Evolutionary conservation across 2,888 invertebrate species (phyloP), one percentile per base, ranked within the genome.

Genomic region (Seira musarum): DNA sequence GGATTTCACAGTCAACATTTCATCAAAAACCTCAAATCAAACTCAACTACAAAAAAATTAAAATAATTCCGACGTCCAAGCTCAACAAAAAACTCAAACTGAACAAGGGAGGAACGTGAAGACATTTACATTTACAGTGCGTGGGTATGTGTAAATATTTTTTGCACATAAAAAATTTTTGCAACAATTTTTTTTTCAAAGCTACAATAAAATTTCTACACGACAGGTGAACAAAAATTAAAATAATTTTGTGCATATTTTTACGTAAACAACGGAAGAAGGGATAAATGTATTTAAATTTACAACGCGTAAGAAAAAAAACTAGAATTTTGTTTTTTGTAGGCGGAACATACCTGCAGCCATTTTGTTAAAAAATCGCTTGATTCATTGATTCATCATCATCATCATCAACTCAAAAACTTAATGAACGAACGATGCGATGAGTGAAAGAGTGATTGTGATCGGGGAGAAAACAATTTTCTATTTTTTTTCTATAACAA

Each of bases 341-440:
- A 77, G 83, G 83, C 81, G 81, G 79, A 83, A 83, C 83, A 81
- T 83, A 83, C 83, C 83, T 83, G 83, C 63, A 70, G 70, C 53
- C 6, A 57, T 60, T 72, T 63, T 67, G 53, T 71, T 69, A 49
- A 13, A n/a, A 49, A 49, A 3, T 49, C 49, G 30, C 30, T 3
- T 49, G 6, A 81, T 80, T 75, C 57, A 68, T 68, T 60, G 68
- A 81, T 80, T 75, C 57, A 68, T 68, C 67, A 75, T 30, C 68
- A 67, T n/a, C 61, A 19, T 22, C 19, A 61, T 22, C 74, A 74
- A 49, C 30, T 72, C 64, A 61, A 49, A 64, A 72, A 75, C 67
- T 76, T 68, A 75, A 25, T 24, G 69, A n/a, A n/a, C n/a, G n/a
- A n/a, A n/a, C n/a, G n/a, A n/a, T n/a, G n/a, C n/a, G n/a, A n/a